These are phyloP conservation scores for Polymixis lichenea DNA, from an alignment of 2,888 invertebrate genomes.

Conservation along the genomic window DNA sequence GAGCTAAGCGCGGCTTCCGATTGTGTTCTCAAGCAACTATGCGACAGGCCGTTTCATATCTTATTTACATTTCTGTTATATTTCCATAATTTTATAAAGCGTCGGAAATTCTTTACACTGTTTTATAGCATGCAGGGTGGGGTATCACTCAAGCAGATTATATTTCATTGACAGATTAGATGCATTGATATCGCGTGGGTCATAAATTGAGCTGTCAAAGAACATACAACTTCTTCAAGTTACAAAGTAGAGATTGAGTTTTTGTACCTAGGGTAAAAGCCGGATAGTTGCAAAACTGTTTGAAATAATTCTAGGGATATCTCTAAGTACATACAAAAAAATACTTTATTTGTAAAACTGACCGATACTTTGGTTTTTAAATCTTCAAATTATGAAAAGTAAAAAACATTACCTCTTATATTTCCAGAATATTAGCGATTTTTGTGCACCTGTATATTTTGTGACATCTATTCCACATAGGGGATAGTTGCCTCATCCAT, in stretches of 20 bases:
- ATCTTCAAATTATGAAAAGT: too few relatives aligned
- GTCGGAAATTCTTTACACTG: constrained; percentile 31
- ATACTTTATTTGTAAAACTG: too few relatives aligned
- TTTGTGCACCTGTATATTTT: too few relatives aligned
- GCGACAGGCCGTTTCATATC: constrained; percentile 61
- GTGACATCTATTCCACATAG: too few relatives aligned
- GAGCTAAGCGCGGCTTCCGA: constrained; percentile 78
- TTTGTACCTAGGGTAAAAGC: not conserved
- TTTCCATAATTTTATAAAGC: constrained; percentile 54
- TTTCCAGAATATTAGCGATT: too few relatives aligned
- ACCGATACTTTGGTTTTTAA: too few relatives aligned
- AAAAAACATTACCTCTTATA: too few relatives aligned
- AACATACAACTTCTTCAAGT: not conserved
- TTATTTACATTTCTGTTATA: constrained; percentile 56
- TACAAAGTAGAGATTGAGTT: not conserved
- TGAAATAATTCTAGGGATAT: too few relatives aligned
- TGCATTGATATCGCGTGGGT: constrained; percentile 17
- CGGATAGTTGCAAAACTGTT: too few relatives aligned
- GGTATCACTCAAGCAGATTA: constrained; percentile 31
- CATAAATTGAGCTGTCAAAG: constrained; percentile 3
- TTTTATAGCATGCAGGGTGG: constrained; percentile 20
- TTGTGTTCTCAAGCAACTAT: constrained; percentile 64
- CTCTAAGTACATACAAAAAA: too few relatives aligned
- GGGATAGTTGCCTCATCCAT: too few relatives aligned
- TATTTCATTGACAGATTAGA: constrained; percentile 38